Percentiles rank a stretch among this genome's conserved stretches.
phyloP scores from a whole-genome alignment of 2,888 invertebrate species.

The Eulithis testata region DNA sequence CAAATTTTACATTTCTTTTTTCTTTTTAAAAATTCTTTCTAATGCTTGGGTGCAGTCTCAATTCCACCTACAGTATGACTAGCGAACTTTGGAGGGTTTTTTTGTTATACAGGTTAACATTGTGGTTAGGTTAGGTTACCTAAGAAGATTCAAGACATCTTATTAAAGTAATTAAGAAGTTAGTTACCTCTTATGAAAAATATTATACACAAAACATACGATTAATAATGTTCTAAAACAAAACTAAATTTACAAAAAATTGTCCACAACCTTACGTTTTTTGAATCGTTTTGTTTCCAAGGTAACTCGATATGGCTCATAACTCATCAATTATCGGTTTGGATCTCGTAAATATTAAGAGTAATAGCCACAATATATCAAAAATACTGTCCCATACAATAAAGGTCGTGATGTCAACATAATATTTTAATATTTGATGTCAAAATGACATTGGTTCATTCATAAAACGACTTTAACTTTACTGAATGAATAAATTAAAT shows the following conservation, averaged over 20 bases:
- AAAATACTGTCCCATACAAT: slow-evolving; percentile 20
- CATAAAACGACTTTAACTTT: slow-evolving; percentile 16
- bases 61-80: too few species aligned
- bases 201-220: background rate
- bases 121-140: too few species aligned
- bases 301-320: slow-evolving; percentile 18
- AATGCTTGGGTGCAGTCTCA: too few species aligned
- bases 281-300: slow-evolving; percentile 5
- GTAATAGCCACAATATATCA: slow-evolving; percentile 23
- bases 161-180: too few species aligned
- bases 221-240: background rate
- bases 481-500: slow-evolving; percentile 10
- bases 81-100: too few species aligned
- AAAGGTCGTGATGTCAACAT: slow-evolving; percentile 27
- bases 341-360: slow-evolving; percentile 19
- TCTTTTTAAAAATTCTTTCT: too few species aligned
- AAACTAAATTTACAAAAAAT: slow-evolving; percentile 1
- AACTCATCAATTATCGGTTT: slow-evolving; percentile 20
- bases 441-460: slow-evolving; percentile 24
- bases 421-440: slow-evolving; percentile 21
- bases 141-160: too few species aligned
- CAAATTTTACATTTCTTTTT: too few species aligned
- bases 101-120: too few species aligned
- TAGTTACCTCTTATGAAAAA: too few species aligned
- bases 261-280: background rate